A percentile compares a stretch with the other conserved stretches of the same genome.
Conservation (phyloP, 2,113 vertebrate species). For the Channa argus region DNA sequence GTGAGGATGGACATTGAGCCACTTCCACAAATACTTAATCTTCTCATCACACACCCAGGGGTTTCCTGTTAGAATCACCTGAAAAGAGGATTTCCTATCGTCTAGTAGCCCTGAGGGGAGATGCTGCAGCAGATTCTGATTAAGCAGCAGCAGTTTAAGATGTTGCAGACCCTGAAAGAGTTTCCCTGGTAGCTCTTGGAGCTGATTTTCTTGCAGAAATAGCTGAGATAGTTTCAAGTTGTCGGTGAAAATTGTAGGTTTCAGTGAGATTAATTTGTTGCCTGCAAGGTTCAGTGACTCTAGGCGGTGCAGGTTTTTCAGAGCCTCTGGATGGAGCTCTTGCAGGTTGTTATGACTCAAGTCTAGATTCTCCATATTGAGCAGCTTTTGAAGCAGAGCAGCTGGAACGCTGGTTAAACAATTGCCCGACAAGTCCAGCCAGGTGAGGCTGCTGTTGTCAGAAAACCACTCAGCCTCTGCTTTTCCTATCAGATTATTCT, state of each 20-base stretch:
- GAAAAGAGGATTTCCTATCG: conserved; percentile 59
- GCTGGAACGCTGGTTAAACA: conserved; percentile 65
- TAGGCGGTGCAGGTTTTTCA: conserved; percentile 73
- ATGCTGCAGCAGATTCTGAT: conserved; percentile 79
- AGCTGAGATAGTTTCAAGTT: conserved; percentile 73
- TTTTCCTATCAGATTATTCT: conserved; percentile 76
- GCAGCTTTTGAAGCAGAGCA: conserved; percentile 68
- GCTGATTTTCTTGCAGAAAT: conserved; percentile 83
- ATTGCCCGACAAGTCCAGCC: conserved; percentile 85
- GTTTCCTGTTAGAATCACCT: conserved; percentile 79
- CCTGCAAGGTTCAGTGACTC: conserved; percentile 81
- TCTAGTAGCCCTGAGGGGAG: conserved; percentile 68
- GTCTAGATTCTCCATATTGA: conserved; percentile 78
- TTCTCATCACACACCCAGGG: conserved; percentile 86
- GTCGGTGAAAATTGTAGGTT: conserved; percentile 58
- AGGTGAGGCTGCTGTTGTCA: conserved; percentile 67
- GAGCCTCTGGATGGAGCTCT: conserved; percentile 39
- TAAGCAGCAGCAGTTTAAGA: conserved; percentile 83
- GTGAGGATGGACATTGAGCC: conserved; percentile 65
- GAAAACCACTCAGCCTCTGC: conserved; percentile 74
- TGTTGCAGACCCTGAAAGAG: conserved; percentile 73
- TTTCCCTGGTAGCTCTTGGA: conserved; percentile 62
- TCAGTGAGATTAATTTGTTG: conserved; percentile 80
- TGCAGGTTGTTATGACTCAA: conserved; percentile 83
- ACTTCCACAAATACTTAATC: conserved; percentile 73